phyloP scores from a whole-genome alignment of 2,888 invertebrate genomes.

The Dorcus hopei region DNA sequence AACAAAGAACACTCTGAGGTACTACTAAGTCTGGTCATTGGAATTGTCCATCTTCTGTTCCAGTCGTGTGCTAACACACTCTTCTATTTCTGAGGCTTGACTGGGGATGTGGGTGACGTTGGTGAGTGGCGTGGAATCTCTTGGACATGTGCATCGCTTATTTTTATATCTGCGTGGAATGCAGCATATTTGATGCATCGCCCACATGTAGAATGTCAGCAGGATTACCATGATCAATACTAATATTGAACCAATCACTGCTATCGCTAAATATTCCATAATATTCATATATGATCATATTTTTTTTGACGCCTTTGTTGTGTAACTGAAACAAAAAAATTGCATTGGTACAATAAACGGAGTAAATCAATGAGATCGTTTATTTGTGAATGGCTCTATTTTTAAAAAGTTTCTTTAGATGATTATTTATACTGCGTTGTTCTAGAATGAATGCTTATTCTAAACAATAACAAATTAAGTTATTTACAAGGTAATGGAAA shows the following conservation, averaged over 20 bases:
- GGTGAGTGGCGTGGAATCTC: slow-evolving; percentile 58
- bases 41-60: neutral
- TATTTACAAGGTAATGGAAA: too few species aligned
- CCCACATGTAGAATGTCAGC: slow-evolving; percentile 64
- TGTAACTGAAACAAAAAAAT: slow-evolving; percentile 7
- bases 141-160: slow-evolving; percentile 30
- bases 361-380: too few species aligned
- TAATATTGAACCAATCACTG: slow-evolving; percentile 22
- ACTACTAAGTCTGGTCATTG: neutral
- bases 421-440: too few species aligned
- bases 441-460: too few species aligned
- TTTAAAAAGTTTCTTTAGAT: too few species aligned
- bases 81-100: slow-evolving; percentile 56
- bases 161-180: slow-evolving; percentile 22
- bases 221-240: slow-evolving; percentile 55
- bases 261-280: slow-evolving; percentile 24
- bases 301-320: slow-evolving; percentile 51
- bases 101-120: slow-evolving; percentile 58
- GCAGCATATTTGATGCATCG: slow-evolving; percentile 62
- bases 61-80: neutral
- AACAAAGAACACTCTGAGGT: neutral
- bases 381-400: too few species aligned
- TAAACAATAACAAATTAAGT: too few species aligned
- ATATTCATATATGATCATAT: slow-evolving; percentile 41
- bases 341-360: too few species aligned